Base-by-base conservation (phyloP, 2,888 invertebrate genomes). In the Cylloceria caligata region DNA sequence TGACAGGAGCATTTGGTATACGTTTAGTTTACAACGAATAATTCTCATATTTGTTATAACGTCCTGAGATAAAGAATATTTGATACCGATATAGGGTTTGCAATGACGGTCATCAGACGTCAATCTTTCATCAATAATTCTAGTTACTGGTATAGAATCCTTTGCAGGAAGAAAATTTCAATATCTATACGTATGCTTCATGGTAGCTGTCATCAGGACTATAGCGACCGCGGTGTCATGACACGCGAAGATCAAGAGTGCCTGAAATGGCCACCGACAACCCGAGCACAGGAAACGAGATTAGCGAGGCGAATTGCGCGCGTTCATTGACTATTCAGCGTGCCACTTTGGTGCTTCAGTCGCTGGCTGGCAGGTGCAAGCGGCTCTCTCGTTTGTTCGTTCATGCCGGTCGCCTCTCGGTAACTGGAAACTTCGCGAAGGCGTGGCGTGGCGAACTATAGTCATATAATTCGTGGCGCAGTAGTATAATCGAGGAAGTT, bases 261-360 rank as follows among this genome's bases (percentile, higher is more conserved):
- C 2, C 19, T 36, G 60, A 76, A 68, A 60, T 60, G 68, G 39
- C 64, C 11, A 39, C 34, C 19, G 65, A 39, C 67, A 47, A 39
- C 27, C 39, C n/a, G 36, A 57, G 55, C 84, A 85, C 87, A 86
- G 84, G 83, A 83, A 72, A 83, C 75, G 79, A 87, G 87, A 89
- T 88, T 87, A 87, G 85, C 87, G 84, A 73, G 83, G 83, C 88
- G 87, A 88, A 88, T 87, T 82, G 78, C 84, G 81, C 49, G 36
- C 49, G 82, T 84, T 84, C 88, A 86, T 88, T 88, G 86, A 86
- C 88, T 85, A 86, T 89, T 88, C 88, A 88, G 86, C 80, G 86
- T 21, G 47, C 62, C 69, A 77, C 77, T 77, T 77, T 55, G 64
- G 69, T 19, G 64, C 69, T 52, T 55, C 47, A 64, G 69, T 69